Evolutionary conservation across 2,113 vertebrate species (phyloP).

Genomic region (Petrocephalus microphthalmus): DNA sequence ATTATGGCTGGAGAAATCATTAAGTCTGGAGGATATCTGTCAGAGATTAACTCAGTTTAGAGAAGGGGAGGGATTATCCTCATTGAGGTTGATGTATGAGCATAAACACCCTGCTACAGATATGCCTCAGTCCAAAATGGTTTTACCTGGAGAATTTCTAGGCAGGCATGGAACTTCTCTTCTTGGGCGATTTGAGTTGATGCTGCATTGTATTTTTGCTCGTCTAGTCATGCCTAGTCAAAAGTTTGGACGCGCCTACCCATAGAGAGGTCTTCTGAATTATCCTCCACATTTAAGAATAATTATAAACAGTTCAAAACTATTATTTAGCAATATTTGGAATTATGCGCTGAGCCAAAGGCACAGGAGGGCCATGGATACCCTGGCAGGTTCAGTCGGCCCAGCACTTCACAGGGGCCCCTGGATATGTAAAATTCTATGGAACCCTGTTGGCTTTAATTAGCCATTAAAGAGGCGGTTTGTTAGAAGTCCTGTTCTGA

Average conservation of each 20-base stretch:
- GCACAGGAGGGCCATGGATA: no score
- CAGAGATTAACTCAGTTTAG: neutral
- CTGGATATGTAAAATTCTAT: no score
- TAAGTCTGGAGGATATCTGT: neutral
- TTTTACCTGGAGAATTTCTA: neutral
- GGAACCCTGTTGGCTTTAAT: neutral
- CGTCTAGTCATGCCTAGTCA: neutral
- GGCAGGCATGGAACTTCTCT: neutral
- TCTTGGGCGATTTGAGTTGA: no score
- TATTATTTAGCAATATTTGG: neutral
- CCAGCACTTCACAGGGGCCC: no score
- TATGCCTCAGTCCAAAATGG: neutral
- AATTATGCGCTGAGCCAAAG: neutral
- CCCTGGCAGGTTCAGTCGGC: no score
- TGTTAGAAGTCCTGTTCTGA: neutral
- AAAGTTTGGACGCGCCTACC: neutral
- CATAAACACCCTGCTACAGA: neutral
- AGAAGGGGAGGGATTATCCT: neutral
- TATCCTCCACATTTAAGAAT: neutral
- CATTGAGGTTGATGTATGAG: neutral
- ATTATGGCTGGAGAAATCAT: neutral
- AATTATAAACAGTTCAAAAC: neutral
- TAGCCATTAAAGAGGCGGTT: neutral
- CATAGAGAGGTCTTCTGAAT: neutral
- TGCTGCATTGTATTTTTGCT: neutral